A percentile compares a stretch with the other conserved stretches of the same genome.
These are phyloP conservation scores for Platichthys stellatus DNA, from an alignment of 2,113 vertebrate species.

Conservation along the genomic window DNA sequence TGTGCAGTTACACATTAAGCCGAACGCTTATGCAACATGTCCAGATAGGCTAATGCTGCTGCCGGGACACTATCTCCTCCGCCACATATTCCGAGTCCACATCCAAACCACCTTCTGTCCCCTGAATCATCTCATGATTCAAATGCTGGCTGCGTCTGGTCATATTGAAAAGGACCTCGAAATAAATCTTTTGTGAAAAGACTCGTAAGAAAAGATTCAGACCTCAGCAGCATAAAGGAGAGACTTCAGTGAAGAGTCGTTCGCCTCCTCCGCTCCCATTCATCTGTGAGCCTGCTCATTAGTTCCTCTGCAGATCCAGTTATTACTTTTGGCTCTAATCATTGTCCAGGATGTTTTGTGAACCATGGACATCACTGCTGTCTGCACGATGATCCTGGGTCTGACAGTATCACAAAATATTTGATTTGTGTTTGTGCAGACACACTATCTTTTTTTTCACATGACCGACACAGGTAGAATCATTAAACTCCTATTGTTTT, in stretches of 20 bases:
- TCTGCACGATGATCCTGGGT: not conserved
- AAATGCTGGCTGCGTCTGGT: not conserved
- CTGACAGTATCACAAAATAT: not conserved
- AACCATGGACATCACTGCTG: conserved; percentile 12
- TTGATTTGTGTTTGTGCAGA: not conserved
- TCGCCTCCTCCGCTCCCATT: not conserved
- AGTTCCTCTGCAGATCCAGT: conserved; percentile 24
- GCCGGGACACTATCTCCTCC: conserved; percentile 2
- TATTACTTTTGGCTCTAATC: conserved; percentile 32
- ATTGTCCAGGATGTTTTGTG: conserved; percentile 16
- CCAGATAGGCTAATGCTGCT: conserved; percentile 8
- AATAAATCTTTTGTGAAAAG: conserved; percentile 36
- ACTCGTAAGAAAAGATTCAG: conserved; percentile 1
- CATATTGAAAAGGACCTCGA: conserved; percentile 14
- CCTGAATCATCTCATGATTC: conserved; percentile 5
- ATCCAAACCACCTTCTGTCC: conserved; percentile 17
- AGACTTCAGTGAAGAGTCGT: not conserved
- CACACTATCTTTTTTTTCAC: not conserved
- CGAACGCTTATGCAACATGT: conserved; percentile 42
- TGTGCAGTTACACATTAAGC: conserved; percentile 67
- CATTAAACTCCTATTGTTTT: not conserved
- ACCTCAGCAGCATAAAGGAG: not conserved
- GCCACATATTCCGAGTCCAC: conserved; percentile 11
- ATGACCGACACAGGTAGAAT: not conserved
- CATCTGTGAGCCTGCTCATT: conserved; percentile 30